phyloP scores from a whole-genome alignment of 2,888 invertebrate genomes.

The Rotaria sp. region DNA sequence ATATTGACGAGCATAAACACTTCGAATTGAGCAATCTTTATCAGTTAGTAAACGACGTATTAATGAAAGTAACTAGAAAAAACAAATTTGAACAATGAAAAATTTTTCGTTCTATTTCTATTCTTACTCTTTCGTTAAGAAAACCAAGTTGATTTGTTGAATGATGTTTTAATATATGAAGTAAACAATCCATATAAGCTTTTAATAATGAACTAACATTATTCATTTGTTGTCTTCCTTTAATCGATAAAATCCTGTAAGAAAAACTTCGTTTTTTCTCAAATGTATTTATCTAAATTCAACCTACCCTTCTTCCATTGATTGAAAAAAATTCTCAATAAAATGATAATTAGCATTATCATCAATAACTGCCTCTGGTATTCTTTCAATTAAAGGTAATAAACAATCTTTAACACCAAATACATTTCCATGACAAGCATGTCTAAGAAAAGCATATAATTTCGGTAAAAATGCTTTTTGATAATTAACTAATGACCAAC shows the following conservation, averaged over 20 bases:
- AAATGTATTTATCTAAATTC: neutral
- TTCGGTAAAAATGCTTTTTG: constrained; percentile 69
- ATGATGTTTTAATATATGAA: neutral
- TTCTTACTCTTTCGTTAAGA: neutral
- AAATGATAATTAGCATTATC: neutral
- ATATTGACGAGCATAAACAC: constrained; percentile 19
- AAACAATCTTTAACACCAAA: constrained; percentile 13
- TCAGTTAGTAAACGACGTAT: neutral
- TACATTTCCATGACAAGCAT: constrained; percentile 22
- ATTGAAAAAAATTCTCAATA: neutral
- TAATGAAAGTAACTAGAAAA: neutral
- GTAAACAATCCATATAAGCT: constrained; percentile 28
- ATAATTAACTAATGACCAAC: constrained; percentile 65
- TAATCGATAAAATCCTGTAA: neutral
- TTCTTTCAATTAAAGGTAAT: neutral
- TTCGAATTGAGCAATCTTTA: constrained; percentile 27
- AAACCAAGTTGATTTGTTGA: neutral
- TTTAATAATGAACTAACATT: neutral
- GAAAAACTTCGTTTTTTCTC: neutral
- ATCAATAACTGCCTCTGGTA: neutral
- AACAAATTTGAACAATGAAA: no score
- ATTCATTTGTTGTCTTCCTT: constrained; percentile 7
- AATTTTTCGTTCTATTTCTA: neutral
- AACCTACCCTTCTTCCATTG: neutral
- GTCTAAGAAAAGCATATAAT: constrained; percentile 63